Conservation (phyloP, 2,113 vertebrate genomes). For the Eulemur rufifrons region DNA sequence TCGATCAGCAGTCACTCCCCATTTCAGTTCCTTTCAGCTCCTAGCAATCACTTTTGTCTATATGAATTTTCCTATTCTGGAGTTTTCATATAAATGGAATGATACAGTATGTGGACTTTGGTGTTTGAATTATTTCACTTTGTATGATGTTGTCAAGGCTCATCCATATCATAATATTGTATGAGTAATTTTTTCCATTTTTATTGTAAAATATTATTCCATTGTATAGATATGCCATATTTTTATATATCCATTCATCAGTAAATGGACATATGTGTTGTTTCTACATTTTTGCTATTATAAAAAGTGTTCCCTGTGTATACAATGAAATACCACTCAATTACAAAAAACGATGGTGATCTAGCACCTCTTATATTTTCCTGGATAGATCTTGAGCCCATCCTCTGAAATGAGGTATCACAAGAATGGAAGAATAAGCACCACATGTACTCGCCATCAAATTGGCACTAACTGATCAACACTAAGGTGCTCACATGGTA, state of each 20-base stretch:
- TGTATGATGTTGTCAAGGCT: not conserved
- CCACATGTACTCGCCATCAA: too few relatives aligned
- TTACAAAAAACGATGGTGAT: too few relatives aligned
- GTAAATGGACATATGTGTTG: not conserved
- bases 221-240: not conserved
- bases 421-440: too few relatives aligned
- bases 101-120: not conserved
- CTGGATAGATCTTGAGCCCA: too few relatives aligned
- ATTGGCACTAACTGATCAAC: too few relatives aligned
- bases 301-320: not conserved
- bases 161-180: not conserved
- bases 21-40: not conserved
- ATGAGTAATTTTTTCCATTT: not conserved
- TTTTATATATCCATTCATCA: not conserved
- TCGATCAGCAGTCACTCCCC: not conserved
- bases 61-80: not conserved
- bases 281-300: not conserved
- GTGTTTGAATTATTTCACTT: not conserved
- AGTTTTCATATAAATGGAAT: not conserved
- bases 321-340: too few relatives aligned
- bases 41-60: not conserved
- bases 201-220: not conserved
- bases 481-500: too few relatives aligned
- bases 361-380: too few relatives aligned
- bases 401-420: too few relatives aligned